Evolutionary conservation across 2,113 vertebrate genomes (phyloP).

Genomic region (Daphoenositta chrysoptera): DNA sequence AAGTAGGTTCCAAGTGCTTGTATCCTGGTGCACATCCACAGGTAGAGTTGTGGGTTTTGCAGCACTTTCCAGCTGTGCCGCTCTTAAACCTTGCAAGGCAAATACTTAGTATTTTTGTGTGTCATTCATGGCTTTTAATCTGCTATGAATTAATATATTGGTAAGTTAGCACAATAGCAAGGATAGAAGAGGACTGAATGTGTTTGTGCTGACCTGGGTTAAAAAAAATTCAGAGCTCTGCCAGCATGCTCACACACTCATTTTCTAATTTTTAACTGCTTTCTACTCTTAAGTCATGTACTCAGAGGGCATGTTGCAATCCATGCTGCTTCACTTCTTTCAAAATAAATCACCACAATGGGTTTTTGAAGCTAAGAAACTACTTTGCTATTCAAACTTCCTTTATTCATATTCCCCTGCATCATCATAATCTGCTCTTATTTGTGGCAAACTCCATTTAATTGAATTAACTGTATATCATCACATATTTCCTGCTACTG

Average conservation of each 20-base stretch:
- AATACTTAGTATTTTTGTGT: background rate
- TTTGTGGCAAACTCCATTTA: background rate
- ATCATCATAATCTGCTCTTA: background rate
- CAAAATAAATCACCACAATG: background rate
- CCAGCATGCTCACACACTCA: background rate
- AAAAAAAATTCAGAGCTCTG: background rate
- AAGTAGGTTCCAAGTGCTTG: background rate
- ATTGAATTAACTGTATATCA: background rate
- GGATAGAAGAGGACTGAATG: background rate
- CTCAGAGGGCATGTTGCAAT: background rate
- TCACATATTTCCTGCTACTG: background rate
- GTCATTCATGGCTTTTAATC: background rate
- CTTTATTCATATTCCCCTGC: background rate
- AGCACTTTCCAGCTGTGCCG: background rate
- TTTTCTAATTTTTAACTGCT: background rate
- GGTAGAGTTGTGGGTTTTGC: background rate
- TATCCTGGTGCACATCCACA: background rate
- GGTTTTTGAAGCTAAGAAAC: background rate
- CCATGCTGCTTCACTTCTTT: background rate
- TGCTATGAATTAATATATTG: background rate
- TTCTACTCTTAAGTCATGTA: background rate
- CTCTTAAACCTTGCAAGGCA: background rate
- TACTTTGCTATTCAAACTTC: background rate
- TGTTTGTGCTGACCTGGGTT: background rate
- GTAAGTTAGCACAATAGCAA: background rate